Evolutionary conservation across 2,797 vertebrate genomes (phyloP).

Genomic region (Alcedo quadribrachys): DNA sequence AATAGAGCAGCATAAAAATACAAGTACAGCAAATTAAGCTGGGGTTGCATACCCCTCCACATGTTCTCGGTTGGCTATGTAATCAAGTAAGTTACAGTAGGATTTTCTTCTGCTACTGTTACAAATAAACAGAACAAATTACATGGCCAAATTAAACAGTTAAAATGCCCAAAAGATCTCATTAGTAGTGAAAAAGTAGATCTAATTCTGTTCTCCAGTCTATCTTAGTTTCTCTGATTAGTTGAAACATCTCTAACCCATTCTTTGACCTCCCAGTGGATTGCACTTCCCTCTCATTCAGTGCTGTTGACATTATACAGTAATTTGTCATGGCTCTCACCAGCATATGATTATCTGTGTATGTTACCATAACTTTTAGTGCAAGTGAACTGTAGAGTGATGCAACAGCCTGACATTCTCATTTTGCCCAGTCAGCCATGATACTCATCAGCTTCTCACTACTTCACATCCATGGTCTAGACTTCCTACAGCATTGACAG

Average conservation of each 20-base stretch:
- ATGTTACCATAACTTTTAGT: background rate
- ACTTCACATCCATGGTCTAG: background rate
- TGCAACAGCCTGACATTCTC: background rate
- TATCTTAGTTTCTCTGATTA: background rate
- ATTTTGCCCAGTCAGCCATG: background rate
- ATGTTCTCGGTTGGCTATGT: background rate
- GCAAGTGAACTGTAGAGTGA: background rate
- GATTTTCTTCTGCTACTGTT: background rate
- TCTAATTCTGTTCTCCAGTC: background rate
- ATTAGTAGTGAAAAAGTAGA: background rate
- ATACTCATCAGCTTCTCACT: background rate
- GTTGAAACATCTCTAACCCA: background rate
- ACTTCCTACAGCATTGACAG: background rate
- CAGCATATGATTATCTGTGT: background rate
- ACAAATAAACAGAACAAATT: background rate
- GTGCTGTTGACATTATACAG: background rate
- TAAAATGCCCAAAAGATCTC: background rate
- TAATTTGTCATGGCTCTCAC: background rate
- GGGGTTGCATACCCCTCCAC: background rate
- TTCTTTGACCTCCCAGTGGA: background rate
- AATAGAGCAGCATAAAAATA: background rate
- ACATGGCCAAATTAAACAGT: background rate
- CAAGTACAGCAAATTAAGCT: background rate
- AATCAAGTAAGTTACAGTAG: background rate
- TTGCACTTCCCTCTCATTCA: background rate